phyloP scores from a whole-genome alignment of 1,140 invertebrate species.

The Sminthurides bifidus region DNA sequence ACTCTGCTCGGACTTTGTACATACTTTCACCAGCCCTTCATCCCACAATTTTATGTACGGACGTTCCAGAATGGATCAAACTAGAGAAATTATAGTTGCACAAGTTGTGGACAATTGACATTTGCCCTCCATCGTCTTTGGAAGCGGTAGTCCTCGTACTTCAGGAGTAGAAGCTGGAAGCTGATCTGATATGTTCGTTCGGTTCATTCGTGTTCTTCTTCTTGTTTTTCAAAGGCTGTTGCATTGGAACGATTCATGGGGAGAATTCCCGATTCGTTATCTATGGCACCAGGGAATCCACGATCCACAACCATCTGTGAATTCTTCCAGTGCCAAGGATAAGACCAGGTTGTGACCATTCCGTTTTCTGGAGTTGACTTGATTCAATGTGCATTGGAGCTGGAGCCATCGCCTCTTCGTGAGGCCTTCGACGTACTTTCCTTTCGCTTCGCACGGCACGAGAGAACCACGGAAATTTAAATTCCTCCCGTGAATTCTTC shows the following conservation, averaged over 20 bases:
- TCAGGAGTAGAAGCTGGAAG: neutral
- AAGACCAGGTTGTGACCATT: slow-evolving; percentile 31
- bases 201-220: neutral
- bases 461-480: slow-evolving; percentile 29
- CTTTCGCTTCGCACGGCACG: slow-evolving; percentile 30
- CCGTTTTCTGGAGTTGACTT: no score
- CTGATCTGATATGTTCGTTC: neutral
- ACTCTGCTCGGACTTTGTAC: no score
- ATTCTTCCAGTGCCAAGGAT: slow-evolving; percentile 36
- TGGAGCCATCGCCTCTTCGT: no score
- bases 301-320: slow-evolving; percentile 34
- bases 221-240: neutral
- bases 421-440: no score
- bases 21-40: no score
- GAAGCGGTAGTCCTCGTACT: neutral
- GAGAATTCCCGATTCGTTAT: slow-evolving; percentile 25
- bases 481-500: slow-evolving; percentile 32
- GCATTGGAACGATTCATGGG: neutral
- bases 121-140: neutral
- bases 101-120: neutral
- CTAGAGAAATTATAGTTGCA: no score
- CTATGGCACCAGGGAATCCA: slow-evolving; percentile 35
- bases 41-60: no score
- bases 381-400: no score
- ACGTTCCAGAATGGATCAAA: no score